Conservation (phyloP, 1,140 invertebrate genomes). For the Pseudachorutes palmiensis region DNA sequence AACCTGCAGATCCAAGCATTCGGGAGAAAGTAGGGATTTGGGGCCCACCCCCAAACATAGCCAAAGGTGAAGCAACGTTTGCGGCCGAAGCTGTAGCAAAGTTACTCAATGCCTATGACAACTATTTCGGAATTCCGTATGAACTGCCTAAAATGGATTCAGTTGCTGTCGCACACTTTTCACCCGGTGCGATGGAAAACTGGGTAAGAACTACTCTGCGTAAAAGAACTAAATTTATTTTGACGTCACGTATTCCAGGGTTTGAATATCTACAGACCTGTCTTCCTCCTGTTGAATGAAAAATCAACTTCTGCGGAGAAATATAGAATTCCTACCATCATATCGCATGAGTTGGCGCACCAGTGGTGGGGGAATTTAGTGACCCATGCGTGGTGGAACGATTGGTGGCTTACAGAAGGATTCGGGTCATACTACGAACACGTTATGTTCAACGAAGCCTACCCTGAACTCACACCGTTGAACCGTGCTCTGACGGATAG, state of each 20-base stretch:
- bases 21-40: constrained; percentile 16
- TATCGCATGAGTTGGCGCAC: constrained; percentile 35
- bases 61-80: constrained; percentile 39
- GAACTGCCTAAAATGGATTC: constrained; percentile 48
- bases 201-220: constrained; percentile 39
- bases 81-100: constrained; percentile 46
- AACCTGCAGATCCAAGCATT: constrained; percentile 10
- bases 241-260: constrained; percentile 4
- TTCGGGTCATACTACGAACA: constrained; percentile 46
- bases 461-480: constrained; percentile 45
- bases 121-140: constrained; percentile 50
- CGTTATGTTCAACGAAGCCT: constrained; percentile 39
- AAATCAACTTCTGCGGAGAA: constrained; percentile 18
- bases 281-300: constrained; percentile 6
- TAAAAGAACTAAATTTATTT: background rate
- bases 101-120: constrained; percentile 47
- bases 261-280: constrained; percentile 21
- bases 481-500: constrained; percentile 46
- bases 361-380: constrained; percentile 54
- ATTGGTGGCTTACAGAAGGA: constrained; percentile 45
- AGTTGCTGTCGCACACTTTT: constrained; percentile 53
- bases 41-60: constrained; percentile 20
- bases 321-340: constrained; percentile 14
- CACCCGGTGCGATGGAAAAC: constrained; percentile 43
- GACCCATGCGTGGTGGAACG: constrained; percentile 21